Evolutionary conservation across 2,113 vertebrate genomes (phyloP).

Genomic region (Candoia aspera): DNA sequence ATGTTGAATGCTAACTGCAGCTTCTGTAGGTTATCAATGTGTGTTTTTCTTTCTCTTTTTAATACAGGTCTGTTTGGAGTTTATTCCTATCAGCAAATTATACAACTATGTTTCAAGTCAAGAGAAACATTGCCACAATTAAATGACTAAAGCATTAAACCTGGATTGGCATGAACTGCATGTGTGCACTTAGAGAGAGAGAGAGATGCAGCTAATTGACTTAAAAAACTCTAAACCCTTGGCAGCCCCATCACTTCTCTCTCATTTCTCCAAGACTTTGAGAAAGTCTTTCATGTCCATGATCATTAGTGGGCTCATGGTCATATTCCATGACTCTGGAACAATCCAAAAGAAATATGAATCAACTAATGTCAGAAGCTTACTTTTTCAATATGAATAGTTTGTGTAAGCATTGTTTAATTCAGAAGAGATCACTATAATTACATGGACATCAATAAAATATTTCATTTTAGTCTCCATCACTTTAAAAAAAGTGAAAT

Average conservation of each 20-base stretch:
- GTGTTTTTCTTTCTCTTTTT: neutral
- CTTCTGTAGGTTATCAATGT: slow-evolving; percentile 15
- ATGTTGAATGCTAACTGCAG: neutral
- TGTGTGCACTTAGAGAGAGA: neutral
- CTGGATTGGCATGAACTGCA: neutral
- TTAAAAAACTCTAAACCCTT: slow-evolving; percentile 9
- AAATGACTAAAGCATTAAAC: neutral
- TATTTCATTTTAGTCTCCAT: neutral
- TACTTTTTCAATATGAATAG: neutral
- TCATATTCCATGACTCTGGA: neutral
- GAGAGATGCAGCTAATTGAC: slow-evolving; percentile 16
- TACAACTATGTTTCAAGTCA: neutral
- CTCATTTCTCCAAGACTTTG: neutral
- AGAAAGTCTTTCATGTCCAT: slow-evolving; percentile 18
- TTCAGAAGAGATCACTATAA: neutral
- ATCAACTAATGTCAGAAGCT: neutral
- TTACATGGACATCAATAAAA: neutral
- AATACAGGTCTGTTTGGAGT: neutral
- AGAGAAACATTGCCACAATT: neutral
- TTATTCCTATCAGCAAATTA: slow-evolving; percentile 9
- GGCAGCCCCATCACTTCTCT: neutral
- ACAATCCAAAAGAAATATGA: neutral
- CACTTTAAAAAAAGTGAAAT: neutral
- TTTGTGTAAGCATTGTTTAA: neutral
- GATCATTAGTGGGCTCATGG: neutral